Conservation (phyloP, 1,140 invertebrate species). For the Dinothrombium tinctorium region DNA sequence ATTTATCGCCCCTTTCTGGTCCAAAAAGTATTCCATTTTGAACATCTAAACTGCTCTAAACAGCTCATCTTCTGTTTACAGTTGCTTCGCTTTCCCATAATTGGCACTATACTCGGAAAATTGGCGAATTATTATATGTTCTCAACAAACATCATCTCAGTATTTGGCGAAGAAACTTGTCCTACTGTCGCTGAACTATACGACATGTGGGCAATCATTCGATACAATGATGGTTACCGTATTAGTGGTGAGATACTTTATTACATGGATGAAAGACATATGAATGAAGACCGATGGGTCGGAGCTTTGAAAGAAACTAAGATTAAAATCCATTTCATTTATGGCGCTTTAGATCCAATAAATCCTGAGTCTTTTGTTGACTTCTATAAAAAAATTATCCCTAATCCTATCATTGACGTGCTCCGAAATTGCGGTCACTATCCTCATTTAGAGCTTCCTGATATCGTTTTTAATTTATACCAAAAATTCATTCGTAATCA, state of each 20-base stretch:
- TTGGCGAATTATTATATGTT: slow-evolving; percentile 9
- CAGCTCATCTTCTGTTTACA: slow-evolving; percentile 8
- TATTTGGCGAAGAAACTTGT: slow-evolving; percentile 18
- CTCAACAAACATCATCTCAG: slow-evolving; percentile 14
- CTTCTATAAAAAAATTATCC: slow-evolving; percentile 15
- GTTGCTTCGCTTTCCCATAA: slow-evolving; percentile 11
- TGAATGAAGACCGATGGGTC: slow-evolving; percentile 20
- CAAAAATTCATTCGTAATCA: too few species aligned
- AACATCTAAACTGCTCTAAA: slow-evolving; percentile 3
- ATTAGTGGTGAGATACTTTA: slow-evolving; percentile 11
- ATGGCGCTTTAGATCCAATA: slow-evolving; percentile 20
- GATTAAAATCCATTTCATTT: slow-evolving; percentile 18
- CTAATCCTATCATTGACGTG: slow-evolving; percentile 5
- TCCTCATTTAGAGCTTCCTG: slow-evolving; percentile 13
- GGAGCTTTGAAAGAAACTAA: slow-evolving; percentile 16
- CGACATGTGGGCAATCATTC: slow-evolving; percentile 18
- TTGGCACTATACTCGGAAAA: slow-evolving; percentile 5
- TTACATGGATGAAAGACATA: slow-evolving; percentile 13
- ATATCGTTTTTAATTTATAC: too few species aligned
- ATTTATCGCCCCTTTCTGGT: slow-evolving; percentile 16
- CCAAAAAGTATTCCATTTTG: slow-evolving; percentile 15
- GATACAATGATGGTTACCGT: slow-evolving; percentile 17
- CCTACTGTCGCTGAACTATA: slow-evolving; percentile 16
- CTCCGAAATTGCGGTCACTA: slow-evolving; percentile 14
- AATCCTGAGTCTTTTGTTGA: slow-evolving; percentile 17